Base-by-base conservation (phyloP, 2,797 vertebrate genomes). In the Galagoides demidoff region DNA sequence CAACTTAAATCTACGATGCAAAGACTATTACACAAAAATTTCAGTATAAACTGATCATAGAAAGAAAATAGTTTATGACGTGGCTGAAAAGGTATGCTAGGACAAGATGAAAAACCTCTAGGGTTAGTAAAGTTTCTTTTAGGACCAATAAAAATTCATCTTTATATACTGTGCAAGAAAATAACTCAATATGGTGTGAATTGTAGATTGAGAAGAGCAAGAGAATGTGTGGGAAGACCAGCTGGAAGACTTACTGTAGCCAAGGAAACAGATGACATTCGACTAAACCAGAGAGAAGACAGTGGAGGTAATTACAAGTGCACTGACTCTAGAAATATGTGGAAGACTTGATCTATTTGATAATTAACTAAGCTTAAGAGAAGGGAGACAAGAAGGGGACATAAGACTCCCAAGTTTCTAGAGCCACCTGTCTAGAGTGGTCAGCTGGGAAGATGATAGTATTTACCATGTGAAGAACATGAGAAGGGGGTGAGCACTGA, bases 71-170 rank as follows among this genome's bases (percentile, higher is more conserved):
- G 23, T 23, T 76, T 52, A 88, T 59, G 20, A n/a, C 16, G 7
- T 77, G 34, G 52, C 0, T 9, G 25, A 17, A 13, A 52, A 82
- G 39, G 8, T 9, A 14, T 34, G 0, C 7, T n/a, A 19, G 29
- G 4, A 6, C 27, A 59, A 70, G 14, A 57, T 25, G 31, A 31
- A n/a, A 22, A 57, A 25, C 0, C 19, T 74, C 52, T 43, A 57
- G 45, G 31, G 25, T 87, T 34, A 43, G 13, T 34, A 59, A 70
- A n/a, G 6, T 31, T 13, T 64, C 19, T 25, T 25, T 92, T 59
- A 29, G 12, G 34, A 70, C 7, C 10, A 61, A 86, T 19, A 70
- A 31, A 82, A 55, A 37, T n/a, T 1, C 22, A 34, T 70, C 71
- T 77, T 23, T 82, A n/a, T 57, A 64, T 17, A 66, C 8, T 63